Base-by-base conservation (phyloP, 2,797 vertebrate genomes). In the Sebastes trivittatus region DNA sequence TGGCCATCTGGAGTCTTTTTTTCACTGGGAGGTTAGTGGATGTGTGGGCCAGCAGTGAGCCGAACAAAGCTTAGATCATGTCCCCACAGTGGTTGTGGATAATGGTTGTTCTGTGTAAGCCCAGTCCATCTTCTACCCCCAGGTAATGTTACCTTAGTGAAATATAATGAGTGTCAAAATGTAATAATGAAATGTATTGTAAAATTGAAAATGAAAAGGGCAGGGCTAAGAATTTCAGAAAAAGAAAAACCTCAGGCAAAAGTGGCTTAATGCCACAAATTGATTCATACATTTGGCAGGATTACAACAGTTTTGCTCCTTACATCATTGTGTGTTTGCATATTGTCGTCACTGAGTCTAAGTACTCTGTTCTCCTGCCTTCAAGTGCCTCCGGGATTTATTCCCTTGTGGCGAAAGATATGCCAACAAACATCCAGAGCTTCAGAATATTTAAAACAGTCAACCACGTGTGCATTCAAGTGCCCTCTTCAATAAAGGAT, bases 1-100 rank as follows among this genome's bases (percentile, higher is more conserved):
- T 9, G 64, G 81, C 90, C 92, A 93, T 93, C 87, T 91, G 90
- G 85, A 86, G 81, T 52, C 27, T 68, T 65, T 68, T 59, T 59
- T 84, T 75, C 42, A 62, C 36, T 7, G 29, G 9, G 75, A 76
- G 58, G 65, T 72, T 82, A 67, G 79, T 81, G 79, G 52, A 77
- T 72, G 66, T 83, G 87, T 83, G 80, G 84, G 77, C 78, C 74
- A 75, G 74, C 52, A 75, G 20, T 18, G 61, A 89, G 69, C 68
- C 22, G 27, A 77, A 62, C 55, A 69, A 67, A 71, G 74, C 84
- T 88, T 79, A 83, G 85, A 83, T 79, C 60, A 72, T 69, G 59
- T 78, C 81, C 2, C 81, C 42, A 34, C 1, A n/a, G 75, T 80
- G 55, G 36, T 63, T 77, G 58, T 72, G 54, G 61, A 72, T 70